phyloP scores from a whole-genome alignment of 1,140 invertebrate genomes.

The Aphelinus atriplicis region DNA sequence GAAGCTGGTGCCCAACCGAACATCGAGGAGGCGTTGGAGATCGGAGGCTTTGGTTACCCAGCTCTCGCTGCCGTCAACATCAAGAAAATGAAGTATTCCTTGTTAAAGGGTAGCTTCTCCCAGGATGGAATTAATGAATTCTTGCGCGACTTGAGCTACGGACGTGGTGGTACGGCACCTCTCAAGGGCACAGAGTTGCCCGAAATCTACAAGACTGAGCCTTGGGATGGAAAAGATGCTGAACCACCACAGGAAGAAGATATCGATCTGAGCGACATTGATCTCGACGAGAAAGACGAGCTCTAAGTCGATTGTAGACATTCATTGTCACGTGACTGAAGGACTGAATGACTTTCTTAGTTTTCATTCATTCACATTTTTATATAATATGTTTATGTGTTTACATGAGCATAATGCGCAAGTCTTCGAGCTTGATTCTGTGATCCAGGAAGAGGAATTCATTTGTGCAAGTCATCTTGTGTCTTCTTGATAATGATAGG shows the following conservation, averaged over 20 bases:
- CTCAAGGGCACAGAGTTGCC: constrained; percentile 88
- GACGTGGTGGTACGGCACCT: constrained; percentile 90
- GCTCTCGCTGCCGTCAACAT: constrained; percentile 96
- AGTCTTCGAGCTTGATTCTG: no score
- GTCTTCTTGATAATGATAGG: no score
- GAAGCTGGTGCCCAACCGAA: constrained; percentile 87
- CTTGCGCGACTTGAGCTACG: constrained; percentile 93
- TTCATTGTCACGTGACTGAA: no score
- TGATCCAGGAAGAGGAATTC: no score
- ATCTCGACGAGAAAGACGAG: constrained; percentile 88
- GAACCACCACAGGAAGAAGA: constrained; percentile 90
- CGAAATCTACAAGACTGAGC: constrained; percentile 74
- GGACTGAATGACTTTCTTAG: no score
- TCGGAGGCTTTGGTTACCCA: constrained; percentile 92
- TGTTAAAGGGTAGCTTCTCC: constrained; percentile 94
- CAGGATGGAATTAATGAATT: constrained; percentile 95
- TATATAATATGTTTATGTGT: no score
- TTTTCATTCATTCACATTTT: no score
- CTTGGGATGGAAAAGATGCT: constrained; percentile 98
- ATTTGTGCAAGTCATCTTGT: no score
- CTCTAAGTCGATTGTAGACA: constrained; percentile 68
- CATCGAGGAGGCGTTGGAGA: constrained; percentile 89
- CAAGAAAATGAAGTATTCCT: constrained; percentile 97
- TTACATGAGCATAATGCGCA: no score
- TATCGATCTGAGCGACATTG: constrained; percentile 91